Evolutionary conservation across 2,797 vertebrate species (phyloP).

Genomic region (Halcyon smyrnensis): DNA sequence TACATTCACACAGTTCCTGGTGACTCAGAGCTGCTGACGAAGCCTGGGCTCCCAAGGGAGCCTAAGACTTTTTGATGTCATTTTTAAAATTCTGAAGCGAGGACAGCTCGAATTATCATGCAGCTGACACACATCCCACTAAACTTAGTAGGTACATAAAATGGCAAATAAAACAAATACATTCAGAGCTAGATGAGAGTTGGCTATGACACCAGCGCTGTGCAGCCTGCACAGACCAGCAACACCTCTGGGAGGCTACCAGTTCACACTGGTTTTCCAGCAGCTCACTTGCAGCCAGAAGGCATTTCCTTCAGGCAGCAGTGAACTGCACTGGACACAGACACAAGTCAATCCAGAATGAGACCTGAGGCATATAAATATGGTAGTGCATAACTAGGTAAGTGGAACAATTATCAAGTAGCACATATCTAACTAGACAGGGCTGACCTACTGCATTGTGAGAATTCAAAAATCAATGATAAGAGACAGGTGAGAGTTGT

Average conservation of each 20-base stretch:
- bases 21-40: conserved; percentile 27
- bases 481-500: neutral
- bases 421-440: neutral
- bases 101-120: conserved; percentile 1
- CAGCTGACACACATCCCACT: neutral
- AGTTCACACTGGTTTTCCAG: neutral
- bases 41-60: neutral
- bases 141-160: neutral
- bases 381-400: neutral
- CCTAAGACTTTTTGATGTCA: neutral
- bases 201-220: neutral
- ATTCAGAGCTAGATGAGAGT: neutral
- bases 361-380: accelerated
- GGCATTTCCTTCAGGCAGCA: neutral
- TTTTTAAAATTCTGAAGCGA: neutral
- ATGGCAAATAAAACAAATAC: neutral
- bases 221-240: neutral
- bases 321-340: neutral
- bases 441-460: neutral
- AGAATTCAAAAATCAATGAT: neutral
- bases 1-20: neutral
- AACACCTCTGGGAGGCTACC: neutral
- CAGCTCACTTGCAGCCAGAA: neutral
- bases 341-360: neutral
- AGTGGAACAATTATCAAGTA: neutral